Base-by-base conservation (phyloP, 2,797 vertebrate genomes). In the Uromys caudimaculatus region DNA sequence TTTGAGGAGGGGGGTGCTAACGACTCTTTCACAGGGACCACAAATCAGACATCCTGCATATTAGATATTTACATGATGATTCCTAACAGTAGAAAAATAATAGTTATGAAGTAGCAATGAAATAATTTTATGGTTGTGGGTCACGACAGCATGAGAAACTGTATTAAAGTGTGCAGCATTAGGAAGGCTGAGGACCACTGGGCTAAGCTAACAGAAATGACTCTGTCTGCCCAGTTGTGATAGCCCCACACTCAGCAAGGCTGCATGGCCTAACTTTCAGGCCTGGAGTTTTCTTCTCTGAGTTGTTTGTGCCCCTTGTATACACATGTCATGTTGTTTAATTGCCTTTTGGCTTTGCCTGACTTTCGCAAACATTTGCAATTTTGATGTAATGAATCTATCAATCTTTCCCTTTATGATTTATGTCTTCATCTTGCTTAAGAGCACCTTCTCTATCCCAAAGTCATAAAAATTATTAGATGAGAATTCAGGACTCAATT, bases 401-500 rank as follows among this genome's bases (percentile, higher is more conserved):
- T 75, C 69, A 83, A 3, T 87, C 86, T 95, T 84, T 92, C 62
- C n/a, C 21, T 94, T 92, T 84, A 29, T 84, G 52, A 85, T 71
- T 90, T 83, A 73, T 81, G 52, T 79, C 90, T 95, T 76, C 19
- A 71, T 89, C 21, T 86, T 60, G 47, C 44, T 91, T 78, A 95
- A 93, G 85, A 90, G 71, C 47, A 32, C 89, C 88, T 95, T 83
- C 69, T 56, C 38, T 90, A 67, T 71, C 27, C 71, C 64, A 78
- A 84, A 88, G 54, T 85, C 92, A 85, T 85, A 89, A 88, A 81
- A 89, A 71, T 77, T 84, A 84, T 92, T 73, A 89, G 71, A 77
- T 41, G 78, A 90, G 96, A 76, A 88, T 8, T 21, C 13, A 71
- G 52, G 56, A 52, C 24, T 87, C 91, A 47, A 41, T 82, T 91